phyloP scores from a whole-genome alignment of 2,113 vertebrate genomes.

The Saccopteryx leptura region DNA sequence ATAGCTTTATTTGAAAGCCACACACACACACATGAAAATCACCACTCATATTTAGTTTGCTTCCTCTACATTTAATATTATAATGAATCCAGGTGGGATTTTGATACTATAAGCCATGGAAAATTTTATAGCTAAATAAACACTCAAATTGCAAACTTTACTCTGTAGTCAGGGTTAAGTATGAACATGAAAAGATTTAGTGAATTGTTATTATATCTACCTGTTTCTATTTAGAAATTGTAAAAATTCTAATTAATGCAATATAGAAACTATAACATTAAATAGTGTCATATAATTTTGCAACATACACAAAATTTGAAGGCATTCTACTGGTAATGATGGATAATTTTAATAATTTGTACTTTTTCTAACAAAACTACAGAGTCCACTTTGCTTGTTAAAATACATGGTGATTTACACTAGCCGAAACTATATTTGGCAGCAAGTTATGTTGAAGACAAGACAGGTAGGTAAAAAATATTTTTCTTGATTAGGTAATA shows the following conservation, averaged over 20 bases:
- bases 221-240: conserved; percentile 21
- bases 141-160: neutral
- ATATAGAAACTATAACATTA: neutral
- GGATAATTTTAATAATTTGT: conserved; percentile 84
- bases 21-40: neutral
- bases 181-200: conserved; percentile 30
- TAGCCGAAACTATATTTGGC: conserved; percentile 84
- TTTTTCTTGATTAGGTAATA: conserved; percentile 90
- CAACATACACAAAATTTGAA: conserved; percentile 68
- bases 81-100: neutral
- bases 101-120: conserved; percentile 13
- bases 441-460: conserved; percentile 87
- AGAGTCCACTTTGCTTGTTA: conserved; percentile 83
- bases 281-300: conserved; percentile 68
- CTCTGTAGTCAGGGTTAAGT: neutral
- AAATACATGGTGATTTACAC: conserved; percentile 85
- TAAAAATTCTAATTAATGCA: conserved; percentile 70
- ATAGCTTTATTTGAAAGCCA: conserved; percentile 54
- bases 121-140: conserved; percentile 58
- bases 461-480: conserved; percentile 86
- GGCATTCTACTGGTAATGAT: conserved; percentile 79
- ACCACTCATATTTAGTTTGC: neutral
- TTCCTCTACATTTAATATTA: neutral
- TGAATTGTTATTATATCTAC: conserved; percentile 54
- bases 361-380: conserved; percentile 82